phyloP scores from a whole-genome alignment of 2,888 invertebrate genomes.

The Stegana nigrithorax region DNA sequence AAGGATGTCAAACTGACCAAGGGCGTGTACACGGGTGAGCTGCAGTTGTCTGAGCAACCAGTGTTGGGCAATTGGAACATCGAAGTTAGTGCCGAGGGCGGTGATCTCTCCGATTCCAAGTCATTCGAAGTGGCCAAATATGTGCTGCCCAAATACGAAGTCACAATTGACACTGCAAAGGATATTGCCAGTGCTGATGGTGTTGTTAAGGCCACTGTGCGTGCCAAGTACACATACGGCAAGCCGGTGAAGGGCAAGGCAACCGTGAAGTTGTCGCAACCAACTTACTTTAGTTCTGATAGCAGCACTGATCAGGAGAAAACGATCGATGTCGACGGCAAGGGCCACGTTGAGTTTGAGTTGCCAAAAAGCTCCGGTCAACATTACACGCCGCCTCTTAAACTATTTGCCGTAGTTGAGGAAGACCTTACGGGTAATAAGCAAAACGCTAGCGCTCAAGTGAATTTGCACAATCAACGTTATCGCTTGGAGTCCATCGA shows the following conservation, averaged over 20 bases:
- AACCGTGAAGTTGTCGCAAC: slow-evolving; percentile 72
- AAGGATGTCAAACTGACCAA: slow-evolving; percentile 74
- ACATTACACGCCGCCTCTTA: slow-evolving; percentile 67
- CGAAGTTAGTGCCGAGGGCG: slow-evolving; percentile 72
- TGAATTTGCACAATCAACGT: slow-evolving; percentile 81
- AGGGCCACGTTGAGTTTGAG: slow-evolving; percentile 79
- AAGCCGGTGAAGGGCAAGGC: slow-evolving; percentile 88
- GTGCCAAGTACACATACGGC: slow-evolving; percentile 89
- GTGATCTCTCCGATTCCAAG: slow-evolving; percentile 39
- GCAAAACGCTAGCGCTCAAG: slow-evolving; percentile 80
- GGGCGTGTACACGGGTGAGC: slow-evolving; percentile 82
- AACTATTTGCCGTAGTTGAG: slow-evolving; percentile 86
- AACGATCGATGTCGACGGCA: slow-evolving; percentile 76
- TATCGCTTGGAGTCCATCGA: slow-evolving; percentile 81
- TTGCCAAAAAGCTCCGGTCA: slow-evolving; percentile 74
- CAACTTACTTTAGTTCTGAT: slow-evolving; percentile 34
- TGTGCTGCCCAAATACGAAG: slow-evolving; percentile 92
- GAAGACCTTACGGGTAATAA: slow-evolving; percentile 85
- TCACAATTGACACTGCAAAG: slow-evolving; percentile 83
- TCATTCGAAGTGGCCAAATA: slow-evolving; percentile 83
- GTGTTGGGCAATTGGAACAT: slow-evolving; percentile 91
- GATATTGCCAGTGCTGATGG: slow-evolving; percentile 86
- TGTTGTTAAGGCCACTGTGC: slow-evolving; percentile 80
- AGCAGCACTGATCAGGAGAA: slow-evolving; percentile 71
- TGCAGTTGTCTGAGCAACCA: slow-evolving; percentile 83